These are phyloP conservation scores for Acleris laterana DNA, from an alignment of 2,888 invertebrate genomes.

Conservation along the genomic window DNA sequence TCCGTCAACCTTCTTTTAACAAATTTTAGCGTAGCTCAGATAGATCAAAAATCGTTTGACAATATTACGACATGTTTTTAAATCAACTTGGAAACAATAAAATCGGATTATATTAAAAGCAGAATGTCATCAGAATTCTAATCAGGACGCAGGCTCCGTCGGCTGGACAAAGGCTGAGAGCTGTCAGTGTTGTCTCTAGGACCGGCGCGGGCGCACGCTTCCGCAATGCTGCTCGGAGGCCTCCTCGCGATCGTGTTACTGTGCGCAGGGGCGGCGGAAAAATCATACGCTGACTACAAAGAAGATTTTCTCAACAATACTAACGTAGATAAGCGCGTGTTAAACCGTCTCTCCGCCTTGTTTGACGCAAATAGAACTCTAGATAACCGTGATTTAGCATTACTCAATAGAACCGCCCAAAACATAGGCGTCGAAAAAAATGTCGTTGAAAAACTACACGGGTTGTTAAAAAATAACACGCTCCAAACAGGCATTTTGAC, in stretches of 20 bases:
- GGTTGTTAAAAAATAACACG: slow-evolving; percentile 51
- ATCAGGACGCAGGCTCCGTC: slow-evolving; percentile 21
- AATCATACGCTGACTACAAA: slow-evolving; percentile 31
- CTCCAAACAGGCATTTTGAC: slow-evolving; percentile 35
- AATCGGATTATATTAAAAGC: slow-evolving; percentile 8
- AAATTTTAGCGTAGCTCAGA: too few species aligned
- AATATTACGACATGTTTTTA: not conserved
- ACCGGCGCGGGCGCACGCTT: slow-evolving; percentile 74
- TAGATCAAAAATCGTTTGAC: not conserved
- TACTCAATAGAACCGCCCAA: slow-evolving; percentile 60
- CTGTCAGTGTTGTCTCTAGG: slow-evolving; percentile 59
- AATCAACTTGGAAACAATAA: slow-evolving; percentile 14
- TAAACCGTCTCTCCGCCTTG: slow-evolving; percentile 53
- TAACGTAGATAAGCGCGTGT: slow-evolving; percentile 55
- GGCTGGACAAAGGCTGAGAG: slow-evolving; percentile 19
- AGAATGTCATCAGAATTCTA: slow-evolving; percentile 19
- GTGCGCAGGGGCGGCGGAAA: slow-evolving; percentile 57
- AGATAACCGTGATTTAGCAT: slow-evolving; percentile 53
- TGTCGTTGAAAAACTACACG: slow-evolving; percentile 58
- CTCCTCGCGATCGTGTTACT: slow-evolving; percentile 58
- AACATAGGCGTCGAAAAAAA: slow-evolving; percentile 60
- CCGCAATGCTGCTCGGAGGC: slow-evolving; percentile 59
- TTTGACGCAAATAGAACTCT: slow-evolving; percentile 60
- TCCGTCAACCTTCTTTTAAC: too few species aligned
- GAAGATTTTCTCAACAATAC: slow-evolving; percentile 52